Conservation (phyloP, 2,797 vertebrate genomes). For the Anomalospiza imberbis region DNA sequence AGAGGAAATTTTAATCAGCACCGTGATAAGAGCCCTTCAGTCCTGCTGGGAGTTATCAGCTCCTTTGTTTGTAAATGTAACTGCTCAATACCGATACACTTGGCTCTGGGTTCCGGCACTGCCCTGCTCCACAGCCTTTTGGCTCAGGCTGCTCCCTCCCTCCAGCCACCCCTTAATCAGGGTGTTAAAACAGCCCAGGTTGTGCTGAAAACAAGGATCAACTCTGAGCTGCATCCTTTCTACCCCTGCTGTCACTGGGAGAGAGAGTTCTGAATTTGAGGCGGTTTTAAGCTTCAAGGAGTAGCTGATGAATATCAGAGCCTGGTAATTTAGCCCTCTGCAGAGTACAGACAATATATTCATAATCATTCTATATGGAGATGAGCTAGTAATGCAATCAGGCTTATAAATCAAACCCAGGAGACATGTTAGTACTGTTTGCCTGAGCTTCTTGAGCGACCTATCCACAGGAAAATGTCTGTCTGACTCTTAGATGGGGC, state of each 20-base stretch:
- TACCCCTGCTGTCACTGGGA: background rate
- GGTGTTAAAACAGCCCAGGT: background rate
- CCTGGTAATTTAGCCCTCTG: background rate
- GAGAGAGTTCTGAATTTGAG: background rate
- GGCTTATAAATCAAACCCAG: constrained; percentile 29
- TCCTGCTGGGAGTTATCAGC: constrained; percentile 17
- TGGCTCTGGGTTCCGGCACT: background rate
- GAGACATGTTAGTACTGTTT: constrained; percentile 5
- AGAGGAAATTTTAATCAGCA: constrained; percentile 15
- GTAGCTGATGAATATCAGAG: constrained; percentile 8
- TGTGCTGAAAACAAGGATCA: background rate
- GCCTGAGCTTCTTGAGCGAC: background rate
- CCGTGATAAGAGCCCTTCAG: background rate
- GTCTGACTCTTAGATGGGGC: background rate
- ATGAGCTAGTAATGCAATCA: constrained; percentile 2
- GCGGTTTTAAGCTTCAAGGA: background rate
- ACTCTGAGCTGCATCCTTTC: background rate
- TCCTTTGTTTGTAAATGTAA: constrained; percentile 37
- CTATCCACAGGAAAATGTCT: background rate
- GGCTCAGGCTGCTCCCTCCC: background rate
- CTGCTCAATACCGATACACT: background rate
- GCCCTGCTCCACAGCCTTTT: background rate
- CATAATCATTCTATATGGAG: constrained; percentile 33
- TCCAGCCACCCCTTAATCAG: accelerated
- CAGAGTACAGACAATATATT: constrained; percentile 6